Conservation (phyloP, 2,888 invertebrate species). For the Heliconius sara region DNA sequence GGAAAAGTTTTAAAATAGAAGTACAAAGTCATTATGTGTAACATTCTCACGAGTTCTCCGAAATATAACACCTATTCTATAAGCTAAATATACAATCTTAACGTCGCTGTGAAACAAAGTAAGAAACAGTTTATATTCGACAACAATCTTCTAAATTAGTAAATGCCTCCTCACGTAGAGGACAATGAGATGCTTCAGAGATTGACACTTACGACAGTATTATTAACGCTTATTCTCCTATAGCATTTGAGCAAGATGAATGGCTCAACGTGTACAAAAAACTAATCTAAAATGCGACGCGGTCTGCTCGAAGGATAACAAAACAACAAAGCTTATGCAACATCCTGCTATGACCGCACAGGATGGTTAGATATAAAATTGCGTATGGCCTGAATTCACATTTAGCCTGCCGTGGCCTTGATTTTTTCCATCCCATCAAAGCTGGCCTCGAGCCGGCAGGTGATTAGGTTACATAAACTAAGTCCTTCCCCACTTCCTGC, state of each 20-base stretch:
- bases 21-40: constrained; percentile 55
- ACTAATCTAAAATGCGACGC: constrained; percentile 79
- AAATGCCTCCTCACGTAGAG: constrained; percentile 41
- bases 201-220: constrained; percentile 53
- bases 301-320: constrained; percentile 73
- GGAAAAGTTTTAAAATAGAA: constrained; percentile 62
- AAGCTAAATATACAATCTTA: constrained; percentile 51
- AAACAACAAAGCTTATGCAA: constrained; percentile 83
- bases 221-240: constrained; percentile 64
- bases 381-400: constrained; percentile 68
- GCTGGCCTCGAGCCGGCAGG: constrained; percentile 79
- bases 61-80: constrained; percentile 67
- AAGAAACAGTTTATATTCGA: constrained; percentile 46
- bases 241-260: constrained; percentile 57
- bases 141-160: constrained; percentile 44
- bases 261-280: constrained; percentile 69
- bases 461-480: constrained; percentile 84
- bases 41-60: constrained; percentile 57
- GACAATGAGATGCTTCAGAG: constrained; percentile 38
- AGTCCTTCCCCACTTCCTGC: constrained; percentile 82
- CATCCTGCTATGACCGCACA: constrained; percentile 74
- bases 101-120: constrained; percentile 47
- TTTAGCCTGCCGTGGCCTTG: constrained; percentile 76
- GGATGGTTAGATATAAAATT: constrained; percentile 72
- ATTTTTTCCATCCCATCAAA: constrained; percentile 73